Evolutionary conservation across 2,113 vertebrate genomes (phyloP), one percentile per base, ranked within the genome.

Genomic region (Oreochromis aureus): DNA sequence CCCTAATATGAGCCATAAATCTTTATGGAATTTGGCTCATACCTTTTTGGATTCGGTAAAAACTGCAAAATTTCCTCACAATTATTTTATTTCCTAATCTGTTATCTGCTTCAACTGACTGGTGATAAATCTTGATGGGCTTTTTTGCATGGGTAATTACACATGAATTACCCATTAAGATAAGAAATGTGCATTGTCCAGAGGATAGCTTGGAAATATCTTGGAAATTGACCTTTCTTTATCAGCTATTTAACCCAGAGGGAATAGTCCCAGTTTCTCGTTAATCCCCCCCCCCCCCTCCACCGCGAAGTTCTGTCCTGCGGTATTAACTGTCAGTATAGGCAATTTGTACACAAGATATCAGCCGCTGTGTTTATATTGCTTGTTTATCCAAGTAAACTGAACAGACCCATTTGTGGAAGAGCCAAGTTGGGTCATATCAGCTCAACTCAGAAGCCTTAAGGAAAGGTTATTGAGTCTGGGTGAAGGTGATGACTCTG

Each of bases 401-500:
- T 41, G 24, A 48, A 44, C 19, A 56, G 3, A 71, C 32, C 22
- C 15, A 51, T 88, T 90, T 86, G 84, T 51, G 19, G 27, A 27
- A 6, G 55, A 69, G 80, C 73, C 76, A 87, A 56, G 34, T 55
- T 41, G 16, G 86, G 54, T 85, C 88, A 89, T 66, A 36, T 80
- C 58, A 88, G 78, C 86, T 86, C 81, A 59, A 76, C 86, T 82
- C 32, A 83, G 58, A 91, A 85, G 76, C 32, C 36, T 88, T 82
- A 84, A 89, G 85, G 61, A 91, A 63, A 91, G 73, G 66, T 59
- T 89, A 88, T 90, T 89, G 80, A 90, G 80, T 89, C 89, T 91
- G 59, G 13, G 13, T 76, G 51, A 80, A 87, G 46, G 80, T 53
- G 61, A 69, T 51, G 53, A 79, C 46, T 54, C 63, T 36, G 84